Percentiles rank a stretch among this genome's conserved stretches.
Evolutionary conservation across 2,113 vertebrate species (phyloP).

Genomic region (Otolemur garnettii): DNA sequence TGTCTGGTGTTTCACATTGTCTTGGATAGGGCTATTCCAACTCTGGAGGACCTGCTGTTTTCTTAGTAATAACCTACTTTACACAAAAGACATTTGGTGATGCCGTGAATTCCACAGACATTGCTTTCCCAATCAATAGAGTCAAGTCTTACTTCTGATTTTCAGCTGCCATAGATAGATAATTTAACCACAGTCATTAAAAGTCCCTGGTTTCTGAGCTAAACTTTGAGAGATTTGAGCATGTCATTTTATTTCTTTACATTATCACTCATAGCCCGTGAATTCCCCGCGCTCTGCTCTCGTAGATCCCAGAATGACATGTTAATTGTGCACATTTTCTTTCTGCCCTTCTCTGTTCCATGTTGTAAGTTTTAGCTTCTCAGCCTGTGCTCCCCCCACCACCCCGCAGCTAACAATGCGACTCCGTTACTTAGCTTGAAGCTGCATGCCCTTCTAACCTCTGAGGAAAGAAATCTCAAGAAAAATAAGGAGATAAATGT

Average conservation of each 20-base stretch:
- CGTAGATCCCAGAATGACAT: background rate
- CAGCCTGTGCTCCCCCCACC: background rate
- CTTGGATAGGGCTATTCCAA: background rate
- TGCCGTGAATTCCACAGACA: background rate
- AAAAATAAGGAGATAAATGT: constrained; percentile 30
- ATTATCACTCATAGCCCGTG: background rate
- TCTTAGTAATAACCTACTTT: background rate
- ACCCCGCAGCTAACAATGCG: background rate
- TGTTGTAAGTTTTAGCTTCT: background rate
- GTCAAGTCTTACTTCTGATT: background rate
- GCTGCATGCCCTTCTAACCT: background rate
- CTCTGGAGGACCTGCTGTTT: background rate
- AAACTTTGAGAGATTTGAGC: background rate
- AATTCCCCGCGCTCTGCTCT: background rate
- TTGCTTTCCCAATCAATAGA: background rate
- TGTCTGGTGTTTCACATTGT: background rate
- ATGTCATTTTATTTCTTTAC: background rate
- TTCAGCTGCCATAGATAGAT: background rate
- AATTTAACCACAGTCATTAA: background rate
- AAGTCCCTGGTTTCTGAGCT: background rate
- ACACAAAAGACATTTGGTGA: background rate
- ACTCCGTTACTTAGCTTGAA: constrained; percentile 9
- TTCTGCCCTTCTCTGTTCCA: background rate
- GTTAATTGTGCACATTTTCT: background rate
- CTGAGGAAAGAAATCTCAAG: constrained; percentile 55